A percentile compares a stretch with the other conserved stretches of the same genome.
These are phyloP conservation scores for Halcyon chelicuti DNA, from an alignment of 2,797 vertebrate species.

Conservation along the genomic window DNA sequence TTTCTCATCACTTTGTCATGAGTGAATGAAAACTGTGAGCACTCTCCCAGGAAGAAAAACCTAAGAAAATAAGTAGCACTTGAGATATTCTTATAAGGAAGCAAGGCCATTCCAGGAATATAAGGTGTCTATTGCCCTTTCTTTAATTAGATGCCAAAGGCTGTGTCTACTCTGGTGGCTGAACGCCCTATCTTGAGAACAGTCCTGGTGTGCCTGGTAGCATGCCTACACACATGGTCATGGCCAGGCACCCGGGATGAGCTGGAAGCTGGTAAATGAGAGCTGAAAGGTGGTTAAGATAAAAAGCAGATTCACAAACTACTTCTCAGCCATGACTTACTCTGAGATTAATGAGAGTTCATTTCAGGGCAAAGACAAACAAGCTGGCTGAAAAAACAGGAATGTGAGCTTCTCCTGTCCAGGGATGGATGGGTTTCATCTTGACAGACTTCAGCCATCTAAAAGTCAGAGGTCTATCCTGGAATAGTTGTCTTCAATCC, in stretches of 20 bases:
- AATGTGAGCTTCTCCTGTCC: constrained; percentile 42
- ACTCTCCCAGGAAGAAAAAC: background rate
- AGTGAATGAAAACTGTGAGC: background rate
- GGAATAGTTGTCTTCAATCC: background rate
- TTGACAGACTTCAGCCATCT: background rate
- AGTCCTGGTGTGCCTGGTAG: background rate
- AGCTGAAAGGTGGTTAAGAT: constrained; percentile 45
- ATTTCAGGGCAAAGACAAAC: constrained; percentile 57
- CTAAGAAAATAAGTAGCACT: background rate
- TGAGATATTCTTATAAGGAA: background rate
- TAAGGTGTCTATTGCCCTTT: background rate
- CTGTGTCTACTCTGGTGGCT: background rate
- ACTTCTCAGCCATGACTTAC: background rate
- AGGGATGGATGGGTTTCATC: constrained; percentile 48
- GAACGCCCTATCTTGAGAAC: background rate
- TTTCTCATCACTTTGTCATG: background rate
- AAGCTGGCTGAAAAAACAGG: constrained; percentile 28
- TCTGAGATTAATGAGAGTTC: constrained; percentile 56
- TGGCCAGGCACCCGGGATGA: background rate
- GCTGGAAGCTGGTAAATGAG: background rate
- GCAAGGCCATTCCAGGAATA: background rate
- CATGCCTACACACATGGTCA: background rate
- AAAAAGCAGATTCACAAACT: constrained; percentile 53
- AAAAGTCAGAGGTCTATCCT: constrained; percentile 13
- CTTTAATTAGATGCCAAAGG: background rate